These are phyloP conservation scores for Spodoptera litura DNA, from an alignment of 1,140 invertebrate species.

Conservation along the genomic window DNA sequence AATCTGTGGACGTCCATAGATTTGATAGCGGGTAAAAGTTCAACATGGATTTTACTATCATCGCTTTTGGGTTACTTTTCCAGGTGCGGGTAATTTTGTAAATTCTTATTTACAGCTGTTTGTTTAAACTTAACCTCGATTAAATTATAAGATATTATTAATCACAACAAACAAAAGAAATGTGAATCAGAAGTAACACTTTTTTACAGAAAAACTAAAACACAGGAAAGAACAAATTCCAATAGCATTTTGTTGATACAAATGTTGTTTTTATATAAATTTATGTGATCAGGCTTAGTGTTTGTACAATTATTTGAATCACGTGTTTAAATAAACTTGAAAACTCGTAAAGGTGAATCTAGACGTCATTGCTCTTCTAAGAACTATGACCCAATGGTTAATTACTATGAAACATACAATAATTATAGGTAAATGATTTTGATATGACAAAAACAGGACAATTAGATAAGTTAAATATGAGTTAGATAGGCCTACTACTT, in stretches of 20 bases:
- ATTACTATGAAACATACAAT: conserved; percentile 9
- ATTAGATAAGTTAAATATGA: neutral
- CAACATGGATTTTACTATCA: no score
- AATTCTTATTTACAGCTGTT: no score
- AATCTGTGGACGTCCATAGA: neutral
- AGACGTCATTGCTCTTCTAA: conserved; percentile 28
- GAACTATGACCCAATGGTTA: conserved; percentile 21
- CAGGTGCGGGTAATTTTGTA: no score
- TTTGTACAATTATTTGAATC: conserved; percentile 11
- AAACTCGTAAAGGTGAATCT: conserved; percentile 24
- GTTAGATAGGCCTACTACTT: no score
- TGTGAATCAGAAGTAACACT: no score
- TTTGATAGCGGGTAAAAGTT: no score
- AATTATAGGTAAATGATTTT: neutral
- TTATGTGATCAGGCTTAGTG: neutral
- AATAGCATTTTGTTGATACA: conserved; percentile 8
- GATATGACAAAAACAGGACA: neutral
- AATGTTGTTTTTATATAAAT: conserved; percentile 8
- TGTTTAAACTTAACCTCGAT: no score
- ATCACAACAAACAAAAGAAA: no score
- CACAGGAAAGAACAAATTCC: neutral
- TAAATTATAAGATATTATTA: no score
- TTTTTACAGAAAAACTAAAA: neutral
- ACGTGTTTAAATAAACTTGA: conserved; percentile 18
- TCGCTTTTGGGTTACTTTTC: no score